Percentiles rank a stretch among this genome's conserved stretches.
Evolutionary conservation across 2,888 invertebrate species (phyloP).

Genomic region (Rambutsinella grinnellia): DNA sequence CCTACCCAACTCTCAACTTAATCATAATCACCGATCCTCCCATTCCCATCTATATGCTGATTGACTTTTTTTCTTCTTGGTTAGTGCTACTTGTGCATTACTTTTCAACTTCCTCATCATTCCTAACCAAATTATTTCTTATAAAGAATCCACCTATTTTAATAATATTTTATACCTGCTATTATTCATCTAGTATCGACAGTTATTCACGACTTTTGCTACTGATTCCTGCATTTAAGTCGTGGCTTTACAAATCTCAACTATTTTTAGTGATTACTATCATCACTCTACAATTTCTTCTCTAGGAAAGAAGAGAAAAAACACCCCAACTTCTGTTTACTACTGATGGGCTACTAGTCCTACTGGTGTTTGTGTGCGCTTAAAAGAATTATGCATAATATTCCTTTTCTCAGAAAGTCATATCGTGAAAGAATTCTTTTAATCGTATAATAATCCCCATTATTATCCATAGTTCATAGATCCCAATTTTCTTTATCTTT

Average conservation of each 20-base stretch:
- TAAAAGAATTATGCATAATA: not conserved
- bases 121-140: no score
- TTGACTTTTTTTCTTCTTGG: constrained; percentile 10
- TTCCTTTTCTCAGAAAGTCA: no score
- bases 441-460: not conserved
- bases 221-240: no score
- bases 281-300: not conserved
- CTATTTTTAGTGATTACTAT: not conserved
- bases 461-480: not conserved
- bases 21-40: constrained; percentile 42
- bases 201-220: no score
- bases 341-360: not conserved
- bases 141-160: no score
- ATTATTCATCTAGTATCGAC: no score
- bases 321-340: no score
- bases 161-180: no score
- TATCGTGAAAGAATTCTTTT: not conserved
- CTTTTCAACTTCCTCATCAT: not conserved
- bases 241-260: no score
- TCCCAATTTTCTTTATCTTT: not conserved
- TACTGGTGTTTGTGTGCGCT: not conserved
- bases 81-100: constrained; percentile 7
- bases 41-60: constrained; percentile 38
- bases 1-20: no score
- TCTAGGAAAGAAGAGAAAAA: no score